Evolutionary conservation across 2,888 invertebrate genomes (phyloP).

Genomic region (Drosophila leonis): DNA sequence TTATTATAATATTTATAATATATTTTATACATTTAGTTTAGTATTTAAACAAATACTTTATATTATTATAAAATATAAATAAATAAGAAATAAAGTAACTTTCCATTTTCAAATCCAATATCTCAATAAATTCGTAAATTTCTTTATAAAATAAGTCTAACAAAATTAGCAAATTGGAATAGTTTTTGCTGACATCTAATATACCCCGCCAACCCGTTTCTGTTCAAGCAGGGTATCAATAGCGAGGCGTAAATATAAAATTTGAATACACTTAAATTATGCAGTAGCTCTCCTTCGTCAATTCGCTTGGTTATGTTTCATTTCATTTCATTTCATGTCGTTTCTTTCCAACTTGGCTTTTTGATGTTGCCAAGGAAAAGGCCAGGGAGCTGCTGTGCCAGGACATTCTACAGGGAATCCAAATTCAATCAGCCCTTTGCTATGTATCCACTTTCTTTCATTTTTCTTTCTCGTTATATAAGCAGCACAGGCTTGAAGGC

Average conservation of each 20-base stretch:
- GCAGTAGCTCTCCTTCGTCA: slow-evolving; percentile 55
- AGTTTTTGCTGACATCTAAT: not conserved
- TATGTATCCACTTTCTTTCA: slow-evolving; percentile 24
- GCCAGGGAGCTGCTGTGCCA: slow-evolving; percentile 11
- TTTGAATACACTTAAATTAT: slow-evolving; percentile 70
- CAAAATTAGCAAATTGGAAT: too few relatives aligned
- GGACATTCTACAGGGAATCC: slow-evolving; percentile 42
- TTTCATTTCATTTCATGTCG: slow-evolving; percentile 28
- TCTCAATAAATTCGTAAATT: too few relatives aligned
- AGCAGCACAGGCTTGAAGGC: slow-evolving; percentile 12
- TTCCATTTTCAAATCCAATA: too few relatives aligned
- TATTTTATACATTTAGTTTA: too few relatives aligned
- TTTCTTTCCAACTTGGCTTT: slow-evolving; percentile 42
- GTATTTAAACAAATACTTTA: too few relatives aligned
- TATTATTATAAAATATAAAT: too few relatives aligned
- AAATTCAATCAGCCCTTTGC: slow-evolving; percentile 44
- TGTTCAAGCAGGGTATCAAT: not conserved
- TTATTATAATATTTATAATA: too few relatives aligned
- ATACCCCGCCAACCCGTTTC: slow-evolving; percentile 1
- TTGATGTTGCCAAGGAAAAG: slow-evolving; percentile 44
- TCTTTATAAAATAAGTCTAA: too few relatives aligned
- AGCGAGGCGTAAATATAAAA: slow-evolving; percentile 40
- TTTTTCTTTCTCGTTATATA: not conserved
- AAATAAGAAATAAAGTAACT: too few relatives aligned
- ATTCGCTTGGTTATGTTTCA: slow-evolving; percentile 47